Base-by-base conservation (phyloP, 1,140 invertebrate genomes). In the Paralvinella palmiformis region DNA sequence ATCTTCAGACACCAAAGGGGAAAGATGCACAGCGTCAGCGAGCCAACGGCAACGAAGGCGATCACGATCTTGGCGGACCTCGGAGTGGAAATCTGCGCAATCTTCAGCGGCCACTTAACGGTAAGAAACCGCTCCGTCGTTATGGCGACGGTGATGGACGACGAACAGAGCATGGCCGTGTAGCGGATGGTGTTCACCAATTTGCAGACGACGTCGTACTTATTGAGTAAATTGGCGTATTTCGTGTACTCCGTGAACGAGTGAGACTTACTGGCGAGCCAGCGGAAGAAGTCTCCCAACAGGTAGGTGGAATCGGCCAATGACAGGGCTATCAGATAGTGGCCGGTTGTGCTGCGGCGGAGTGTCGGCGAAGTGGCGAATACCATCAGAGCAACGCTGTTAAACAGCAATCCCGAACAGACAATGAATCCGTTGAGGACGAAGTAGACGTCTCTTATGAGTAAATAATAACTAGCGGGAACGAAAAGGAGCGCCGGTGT, bases 291-390 rank as follows among this genome's bases (percentile, higher is more conserved):
- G 37, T 41, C 37, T 41, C 37, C 37, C 10, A 41, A n/a, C 10
- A 41, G 37, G 37, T 13, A 41, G 37, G n/a, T 41, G 10, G n/a
- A n/a, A 41, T 41, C 37, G n/a, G 37, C 37, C 10, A 41, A 13
- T 41, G 37, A 10, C 37, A 41, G 37, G n/a, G 37, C 37, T n/a
- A 41, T 41, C 10, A 41, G 37, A n/a, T 13, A 41, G 37, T 41
- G 37, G 37, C 37, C 37, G 37, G 37, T 41, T 10, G 62, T 57
- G 17, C 50, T 57, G 33, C 53, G 31, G 1, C 62, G 48, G 20
- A 63, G 27, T 5, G 27, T 29, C n/a, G 15, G 50, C 17, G 62
- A 63, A 29, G 50, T 17, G 3, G 53, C 33, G 52, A 63, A 63
- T 20, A 63, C 50, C 29, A 29, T 31, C 15, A 63, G 29, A 5